These are phyloP conservation scores for Ursus arctos DNA, from an alignment of 2,113 vertebrate species.

Conservation along the genomic window DNA sequence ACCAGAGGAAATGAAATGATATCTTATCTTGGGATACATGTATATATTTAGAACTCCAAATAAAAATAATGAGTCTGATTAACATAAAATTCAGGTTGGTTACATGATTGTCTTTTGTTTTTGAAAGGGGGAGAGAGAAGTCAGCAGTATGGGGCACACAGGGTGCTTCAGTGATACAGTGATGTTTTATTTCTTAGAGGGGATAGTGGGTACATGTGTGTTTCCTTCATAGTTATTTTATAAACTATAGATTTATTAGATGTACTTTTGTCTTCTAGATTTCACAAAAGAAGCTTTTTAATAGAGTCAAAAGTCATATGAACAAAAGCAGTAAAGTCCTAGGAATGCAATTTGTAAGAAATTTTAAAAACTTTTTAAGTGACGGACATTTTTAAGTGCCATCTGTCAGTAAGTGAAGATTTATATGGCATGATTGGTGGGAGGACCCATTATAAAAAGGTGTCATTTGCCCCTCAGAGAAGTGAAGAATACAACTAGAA, in stretches of 20 bases:
- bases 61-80: neutral
- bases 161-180: neutral
- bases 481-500: neutral
- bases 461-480: neutral
- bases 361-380: slow-evolving; percentile 22
- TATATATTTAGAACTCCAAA: neutral
- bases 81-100: neutral
- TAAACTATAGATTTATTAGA: neutral
- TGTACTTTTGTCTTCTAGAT: neutral
- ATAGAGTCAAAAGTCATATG: slow-evolving; percentile 41
- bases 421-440: neutral
- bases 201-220: neutral
- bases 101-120: neutral
- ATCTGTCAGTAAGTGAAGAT: neutral
- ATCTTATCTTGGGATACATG: neutral
- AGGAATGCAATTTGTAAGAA: slow-evolving; percentile 47
- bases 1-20: neutral
- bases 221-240: slow-evolving; percentile 32
- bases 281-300: neutral
- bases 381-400: neutral
- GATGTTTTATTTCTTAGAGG: neutral
- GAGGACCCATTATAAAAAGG: neutral
- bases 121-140: neutral
- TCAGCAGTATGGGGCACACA: neutral
- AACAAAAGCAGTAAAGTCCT: slow-evolving; percentile 27